Base-by-base conservation (phyloP, 1,140 invertebrate species). In the Solen grandis region DNA sequence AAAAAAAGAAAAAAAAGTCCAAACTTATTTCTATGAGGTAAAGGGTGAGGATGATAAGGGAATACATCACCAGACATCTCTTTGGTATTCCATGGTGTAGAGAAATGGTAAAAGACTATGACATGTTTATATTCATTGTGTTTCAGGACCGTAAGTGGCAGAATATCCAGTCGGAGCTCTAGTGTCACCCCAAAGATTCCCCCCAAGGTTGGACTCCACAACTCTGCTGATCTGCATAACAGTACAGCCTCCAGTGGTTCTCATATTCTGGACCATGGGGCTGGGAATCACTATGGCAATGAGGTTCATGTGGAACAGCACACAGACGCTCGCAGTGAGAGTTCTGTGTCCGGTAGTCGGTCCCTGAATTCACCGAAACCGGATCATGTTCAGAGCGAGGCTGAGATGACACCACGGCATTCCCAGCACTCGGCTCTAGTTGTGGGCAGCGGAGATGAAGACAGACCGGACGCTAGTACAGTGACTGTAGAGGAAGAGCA, bases 171-270 rank as follows among this genome's bases (percentile, higher is more conserved):
- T 78, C 87, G 90, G n/a, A 91, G 90, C 70, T 87, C 88, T n/a
- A 90, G 89, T 70, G 90, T 87, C 19, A 91, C 90, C 10, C 89
- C 91, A 29, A 91, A 91, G 79, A 90, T 89, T 75, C 76, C 86
- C 33, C 72, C 86, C 81, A 89, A 89, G 75, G 74, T 83, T 10
- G 77, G 81, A 46, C 81, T 88, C 38, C 87, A 91, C 74, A 89
- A 89, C 72, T 90, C 87, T 38, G 84, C 86, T 5, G 88, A 90
- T 74, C 83, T 89, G 14, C 88, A 89, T 69, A 90, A 91, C 69
- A 88, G 85, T 57, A 88, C 88, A 14, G 87, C 87, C 29, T 92
- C 91, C 25, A 91, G 90, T 72, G 91, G 90, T n/a, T 91, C 90
- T 46, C 91, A 90, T 68, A 88, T 89, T 36, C 83, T 91, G 13